phyloP scores from a whole-genome alignment of 2,888 invertebrate species.

The Cephonodes hylas region DNA sequence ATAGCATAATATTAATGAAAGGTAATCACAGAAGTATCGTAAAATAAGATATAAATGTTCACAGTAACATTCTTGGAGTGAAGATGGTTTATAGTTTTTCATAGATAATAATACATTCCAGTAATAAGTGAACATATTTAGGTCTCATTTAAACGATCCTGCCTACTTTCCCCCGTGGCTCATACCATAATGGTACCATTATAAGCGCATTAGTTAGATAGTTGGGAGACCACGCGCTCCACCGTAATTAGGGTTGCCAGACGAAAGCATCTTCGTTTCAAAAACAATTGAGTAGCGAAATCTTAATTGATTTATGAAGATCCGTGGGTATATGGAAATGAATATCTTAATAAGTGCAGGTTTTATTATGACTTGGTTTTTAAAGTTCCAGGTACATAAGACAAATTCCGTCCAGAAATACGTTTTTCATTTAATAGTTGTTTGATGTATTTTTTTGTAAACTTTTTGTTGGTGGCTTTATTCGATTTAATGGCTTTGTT shows the following conservation, averaged over 20 bases:
- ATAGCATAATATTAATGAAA: neutral
- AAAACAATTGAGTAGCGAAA: too few species aligned
- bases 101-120: slow-evolving; percentile 20
- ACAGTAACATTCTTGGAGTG: neutral
- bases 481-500: too few species aligned
- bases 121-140: slow-evolving; percentile 16
- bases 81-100: slow-evolving; percentile 18
- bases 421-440: too few species aligned
- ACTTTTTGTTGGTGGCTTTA: too few species aligned
- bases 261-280: slow-evolving; percentile 6
- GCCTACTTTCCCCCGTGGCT: slow-evolving; percentile 56
- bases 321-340: too few species aligned
- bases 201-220: slow-evolving; percentile 69
- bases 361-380: too few species aligned
- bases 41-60: neutral
- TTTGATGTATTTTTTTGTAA: too few species aligned
- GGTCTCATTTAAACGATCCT: slow-evolving; percentile 53
- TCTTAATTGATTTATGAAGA: too few species aligned
- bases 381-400: too few species aligned
- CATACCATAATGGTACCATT: slow-evolving; percentile 58
- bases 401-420: too few species aligned
- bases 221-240: slow-evolving; percentile 46
- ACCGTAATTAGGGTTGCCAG: slow-evolving; percentile 12
- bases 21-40: neutral
- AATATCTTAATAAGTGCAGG: too few species aligned